These are phyloP conservation scores for Chaenogobius annularis DNA, from an alignment of 2,113 vertebrate species.

Conservation along the genomic window DNA sequence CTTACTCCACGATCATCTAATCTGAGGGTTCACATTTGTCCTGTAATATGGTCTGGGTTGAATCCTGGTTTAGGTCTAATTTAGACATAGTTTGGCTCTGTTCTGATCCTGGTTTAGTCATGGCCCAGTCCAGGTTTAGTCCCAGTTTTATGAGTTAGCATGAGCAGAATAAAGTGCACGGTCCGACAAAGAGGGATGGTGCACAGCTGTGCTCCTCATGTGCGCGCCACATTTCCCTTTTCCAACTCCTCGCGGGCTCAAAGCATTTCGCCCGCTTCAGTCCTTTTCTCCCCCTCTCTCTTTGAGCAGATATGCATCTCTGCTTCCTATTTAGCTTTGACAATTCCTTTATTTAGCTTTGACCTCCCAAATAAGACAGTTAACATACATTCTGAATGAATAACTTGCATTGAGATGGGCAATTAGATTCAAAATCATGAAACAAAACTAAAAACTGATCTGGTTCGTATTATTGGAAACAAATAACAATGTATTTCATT, in stretches of 20 bases:
- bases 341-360: slow-evolving; percentile 9
- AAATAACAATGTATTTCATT: background rate
- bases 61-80: background rate
- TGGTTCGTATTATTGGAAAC: background rate
- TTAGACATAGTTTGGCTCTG: background rate
- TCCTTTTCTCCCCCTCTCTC: slow-evolving; percentile 1
- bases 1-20: slow-evolving; percentile 17
- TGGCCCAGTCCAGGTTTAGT: background rate
- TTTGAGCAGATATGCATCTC: slow-evolving; percentile 24
- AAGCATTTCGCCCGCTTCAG: slow-evolving; percentile 31
- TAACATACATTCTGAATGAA: background rate
- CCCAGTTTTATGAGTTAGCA: slow-evolving; percentile 26
- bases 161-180: slow-evolving; percentile 60
- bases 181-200: slow-evolving; percentile 48
- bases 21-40: background rate
- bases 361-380: background rate
- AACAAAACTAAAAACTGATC: no score
- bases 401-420: background rate
- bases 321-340: slow-evolving; percentile 56
- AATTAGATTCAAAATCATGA: background rate
- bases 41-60: background rate
- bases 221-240: slow-evolving; percentile 66
- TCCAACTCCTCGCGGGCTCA: slow-evolving; percentile 46
- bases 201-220: slow-evolving; percentile 66
- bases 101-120: background rate